Base-by-base conservation (phyloP, 2,797 vertebrate species). In the Neosilurus hyrtlii region DNA sequence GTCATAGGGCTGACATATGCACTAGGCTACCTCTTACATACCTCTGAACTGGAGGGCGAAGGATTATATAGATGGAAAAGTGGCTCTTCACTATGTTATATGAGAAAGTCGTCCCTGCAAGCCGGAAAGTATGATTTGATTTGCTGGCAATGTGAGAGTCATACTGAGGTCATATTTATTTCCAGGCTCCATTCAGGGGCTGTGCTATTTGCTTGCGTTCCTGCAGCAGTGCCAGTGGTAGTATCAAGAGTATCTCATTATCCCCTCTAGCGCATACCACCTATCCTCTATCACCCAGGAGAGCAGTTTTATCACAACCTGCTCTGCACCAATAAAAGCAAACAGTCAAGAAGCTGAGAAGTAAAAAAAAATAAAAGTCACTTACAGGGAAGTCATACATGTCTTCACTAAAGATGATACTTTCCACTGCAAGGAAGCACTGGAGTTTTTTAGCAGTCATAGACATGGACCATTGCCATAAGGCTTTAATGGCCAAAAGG, bases 191-290 rank as follows among this genome's bases (percentile, higher is more conserved):
- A 61, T 59, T 18, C 49, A 79, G 14, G 22, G 62, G 24, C 51
- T 83, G 8, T 59, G 68, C 30, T 85, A 67, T 82, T 79, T 82
- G 37, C 65, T 65, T 81, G 77, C 16, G 30, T 72, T 79, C 49
- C 57, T 51, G 57, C 24, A 63, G 37, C 30, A 14, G 43, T 78
- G 71, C 51, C 71, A 26, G 61, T 78, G 78, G 68, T 43, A 43
- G 37, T 61, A 22, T n/a, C 56, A 68, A 65, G 73, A 73, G 57
- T 82, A 79, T 79, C 52, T 68, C 81, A 82, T 82, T 79, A 75
- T 75, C 26, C 62, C 59, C 52, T 35, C 30, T 59, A 30, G 59
- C 59, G 75, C 80, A 66, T 51, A 67, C 51, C 70, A 65, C 80
- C 76, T 43, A 37, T 59, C 52, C 73, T 51, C 62, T 63, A 79